Evolutionary conservation across 2,888 invertebrate genomes (phyloP).

Genomic region (Mythimna vitellina): DNA sequence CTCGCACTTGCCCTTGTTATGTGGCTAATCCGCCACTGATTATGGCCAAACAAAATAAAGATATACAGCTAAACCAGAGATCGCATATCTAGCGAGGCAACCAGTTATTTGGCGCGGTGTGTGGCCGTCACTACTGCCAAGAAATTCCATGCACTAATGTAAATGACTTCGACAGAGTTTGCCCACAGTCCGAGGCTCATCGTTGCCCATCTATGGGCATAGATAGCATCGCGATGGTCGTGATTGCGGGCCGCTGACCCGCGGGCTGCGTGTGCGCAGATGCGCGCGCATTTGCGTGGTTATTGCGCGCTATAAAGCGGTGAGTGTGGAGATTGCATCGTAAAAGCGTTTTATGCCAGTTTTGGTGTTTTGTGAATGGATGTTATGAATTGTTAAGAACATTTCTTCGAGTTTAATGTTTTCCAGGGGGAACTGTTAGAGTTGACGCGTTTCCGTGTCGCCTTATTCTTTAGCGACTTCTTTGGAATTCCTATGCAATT

Average conservation of each 20-base stretch:
- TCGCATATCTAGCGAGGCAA: constrained; percentile 42
- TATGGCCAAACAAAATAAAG: constrained; percentile 41
- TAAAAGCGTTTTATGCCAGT: constrained; percentile 54
- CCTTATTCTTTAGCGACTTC: neutral
- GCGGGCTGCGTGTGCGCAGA: constrained; percentile 38
- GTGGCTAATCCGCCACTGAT: neutral
- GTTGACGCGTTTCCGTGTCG: neutral
- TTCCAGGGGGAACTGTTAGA: neutral
- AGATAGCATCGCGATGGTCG: constrained; percentile 63
- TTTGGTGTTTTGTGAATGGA: constrained; percentile 44
- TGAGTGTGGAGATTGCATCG: constrained; percentile 52
- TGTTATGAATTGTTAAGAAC: constrained; percentile 35
- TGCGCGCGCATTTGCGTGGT: constrained; percentile 45
- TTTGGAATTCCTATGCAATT: neutral
- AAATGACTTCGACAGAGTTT: constrained; percentile 60
- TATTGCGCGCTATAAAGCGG: constrained; percentile 47
- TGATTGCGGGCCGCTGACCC: constrained; percentile 63
- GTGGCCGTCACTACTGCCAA: constrained; percentile 46
- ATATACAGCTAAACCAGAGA: constrained; percentile 31
- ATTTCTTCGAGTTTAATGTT: constrained; percentile 40
- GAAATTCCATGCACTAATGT: constrained; percentile 59
- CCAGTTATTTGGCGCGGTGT: constrained; percentile 47
- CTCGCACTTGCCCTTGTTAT: no score
- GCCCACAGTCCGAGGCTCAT: constrained; percentile 56
- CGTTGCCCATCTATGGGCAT: constrained; percentile 60